Base-by-base conservation (phyloP, 2,797 vertebrate genomes). In the Spatula clypeata region DNA sequence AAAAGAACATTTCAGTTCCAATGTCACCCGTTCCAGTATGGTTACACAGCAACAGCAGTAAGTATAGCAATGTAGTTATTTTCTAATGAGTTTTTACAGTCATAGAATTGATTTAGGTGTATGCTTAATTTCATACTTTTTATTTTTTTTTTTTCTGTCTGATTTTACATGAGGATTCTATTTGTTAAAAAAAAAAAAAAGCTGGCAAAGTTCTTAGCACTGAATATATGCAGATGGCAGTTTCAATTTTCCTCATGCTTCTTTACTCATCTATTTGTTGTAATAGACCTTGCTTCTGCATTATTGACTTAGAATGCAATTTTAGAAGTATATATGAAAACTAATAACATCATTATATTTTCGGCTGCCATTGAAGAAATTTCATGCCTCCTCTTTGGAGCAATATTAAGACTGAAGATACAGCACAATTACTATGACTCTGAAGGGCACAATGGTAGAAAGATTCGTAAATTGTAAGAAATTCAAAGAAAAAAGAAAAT, bases 81-180 rank as follows among this genome's bases (percentile, higher is more conserved):
- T 93, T 74, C 45, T 82, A 94, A 90, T 66, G 40, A 24, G 21
- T 23, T 79, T 90, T 96, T 89, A 64, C 49, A 66, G 47, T 62
- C 90, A 84, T 66, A 31, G 51, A 88, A 86, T 90, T 36, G 36
- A 88, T 82, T 90, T 5, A 85, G 38, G 53, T 47, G 75, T 64
- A 85, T 67, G 32, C 6, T 55, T 93, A 85, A 95, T 92, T 95
- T 90, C 51, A 38, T 79, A 81, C 58, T 64, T 38, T 58, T 54
- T 40, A 40, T 40, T 40, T 81, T 79, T 81, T 58, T 67, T 38
- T 58, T 58, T 81, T 67, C 45, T 88, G 53, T 15, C 44, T 85
- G 57, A 87, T 90, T 86, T 95, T 96, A 82, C 15, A 57, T 15
- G 21, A 87, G 27, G 44, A 67, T 85, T 93, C 34, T 89, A 45